Base-by-base conservation (phyloP, 2,113 vertebrate genomes). In the Semicossyphus pulcher region DNA sequence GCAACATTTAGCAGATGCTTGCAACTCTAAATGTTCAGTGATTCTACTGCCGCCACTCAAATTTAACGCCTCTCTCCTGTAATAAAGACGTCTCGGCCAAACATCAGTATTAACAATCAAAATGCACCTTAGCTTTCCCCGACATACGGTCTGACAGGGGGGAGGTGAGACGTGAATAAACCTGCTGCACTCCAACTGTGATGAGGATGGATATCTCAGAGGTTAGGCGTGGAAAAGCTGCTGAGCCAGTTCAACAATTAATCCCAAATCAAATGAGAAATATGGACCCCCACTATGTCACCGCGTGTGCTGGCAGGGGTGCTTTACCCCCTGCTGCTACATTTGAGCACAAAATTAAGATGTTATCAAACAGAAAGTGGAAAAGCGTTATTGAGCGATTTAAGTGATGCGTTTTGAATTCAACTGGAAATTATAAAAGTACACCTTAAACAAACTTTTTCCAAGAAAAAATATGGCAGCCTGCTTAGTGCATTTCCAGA, bases 231-330 rank as follows among this genome's bases (percentile, higher is more conserved):
- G 48, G 47, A 67, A 81, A 87, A 85, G 70, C 73, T 89, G 81
- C 83, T 84, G 80, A 88, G 80, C 61, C 62, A 69, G 74, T 73
- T 76, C 45, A 86, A 86, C 86, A 90, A 91, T 91, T 86, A 90
- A 88, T 90, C 88, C 78, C 56, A 64, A 63, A 83, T 86, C 73
- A 88, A 89, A 87, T 77, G 49, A 81, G 72, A 74, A 82, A 86
- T 83, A 20, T 53, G 81, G 69, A 79, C 52, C 69, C 81, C 81
- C 36, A 23, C 72, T 49, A 82, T 10, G 21, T 72, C 69, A 20
- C 67, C 15, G 10, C 76, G 68, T 74, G 71, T 71, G 49, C 61
- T 44, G 15, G 78, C 83, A 86, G 81, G 83, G 72, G 66, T 47
- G 45, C 73, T 20, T 45, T 67, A 15, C 62, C 66, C 70, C 83